Evolutionary conservation across 2,888 invertebrate genomes (phyloP), one percentile per base, ranked within the genome.

Genomic region (Amphipoea oculea): DNA sequence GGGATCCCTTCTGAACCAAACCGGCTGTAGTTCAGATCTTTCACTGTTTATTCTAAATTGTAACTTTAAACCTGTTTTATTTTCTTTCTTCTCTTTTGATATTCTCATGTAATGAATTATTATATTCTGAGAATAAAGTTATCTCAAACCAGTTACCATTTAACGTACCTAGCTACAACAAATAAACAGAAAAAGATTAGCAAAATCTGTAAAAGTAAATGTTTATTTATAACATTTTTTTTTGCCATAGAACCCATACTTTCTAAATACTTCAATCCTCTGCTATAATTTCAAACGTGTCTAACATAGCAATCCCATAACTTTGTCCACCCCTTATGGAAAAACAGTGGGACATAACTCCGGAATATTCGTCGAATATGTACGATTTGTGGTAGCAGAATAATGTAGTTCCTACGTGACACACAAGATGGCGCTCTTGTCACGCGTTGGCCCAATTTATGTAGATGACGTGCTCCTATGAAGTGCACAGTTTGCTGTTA

Each of bases 371-470:
- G 68, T 86, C 79, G 81, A 88, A 89, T 82, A 86, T 82, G 85
- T 85, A 76, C 83, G 86, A 89, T 88, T 88, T 88, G 88, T 88
- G 88, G 89, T 85, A 75, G 79, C 86, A 81, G 86, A 86, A 84
- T 88, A 88, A 89, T 88, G 76, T 89, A 86, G 86, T 79, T 79
- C 73, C 77, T 88, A 88, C 88, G 88, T 89, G 88, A 86, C 81
- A 69, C 81, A 73, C 79, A 83, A 82, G 83, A 88, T 79, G 85
- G 88, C 77, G 81, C 75, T 73, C 65, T 76, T 87, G 83, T 87
- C 89, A 89, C 89, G 89, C 79, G 48, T 72, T 76, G 80, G 89
- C 87, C 88, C 89, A 91, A 92, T 93, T 92, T 92, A 92, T 92
- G 91, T 90, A 88, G 88, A 90, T 91, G 89, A 92, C 92, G 91